Evolutionary conservation across 2,888 invertebrate genomes (phyloP).

Genomic region (Harpalus rufipes): DNA sequence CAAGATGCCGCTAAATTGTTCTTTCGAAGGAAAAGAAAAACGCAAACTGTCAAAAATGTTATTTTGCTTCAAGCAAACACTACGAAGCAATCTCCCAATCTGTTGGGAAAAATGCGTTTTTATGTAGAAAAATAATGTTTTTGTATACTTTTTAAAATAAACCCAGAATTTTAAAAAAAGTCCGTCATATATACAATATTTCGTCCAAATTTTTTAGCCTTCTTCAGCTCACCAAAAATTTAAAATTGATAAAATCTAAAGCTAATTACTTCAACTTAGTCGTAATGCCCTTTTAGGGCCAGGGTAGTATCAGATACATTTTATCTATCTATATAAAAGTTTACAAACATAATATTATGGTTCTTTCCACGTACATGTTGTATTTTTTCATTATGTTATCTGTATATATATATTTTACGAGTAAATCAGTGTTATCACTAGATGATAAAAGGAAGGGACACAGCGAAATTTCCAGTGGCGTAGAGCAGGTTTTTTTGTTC

Average conservation of each 20-base stretch:
- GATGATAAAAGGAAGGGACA: constrained; percentile 61
- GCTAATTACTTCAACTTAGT: constrained; percentile 68
- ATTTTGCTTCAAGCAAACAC: too few relatives aligned
- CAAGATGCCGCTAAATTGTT: too few relatives aligned
- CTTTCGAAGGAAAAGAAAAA: too few relatives aligned
- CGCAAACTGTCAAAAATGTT: too few relatives aligned
- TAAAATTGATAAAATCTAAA: constrained; percentile 70
- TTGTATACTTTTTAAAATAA: too few relatives aligned
- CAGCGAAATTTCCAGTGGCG: constrained; percentile 47
- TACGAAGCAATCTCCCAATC: too few relatives aligned
- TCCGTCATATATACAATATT: too few relatives aligned
- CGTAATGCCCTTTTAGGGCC: not conserved
- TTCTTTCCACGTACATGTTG: constrained; percentile 74
- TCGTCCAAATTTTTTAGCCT: not conserved
- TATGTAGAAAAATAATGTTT: too few relatives aligned
- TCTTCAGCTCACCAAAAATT: constrained; percentile 70
- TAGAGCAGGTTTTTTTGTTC: not conserved
- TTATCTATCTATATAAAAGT: constrained; percentile 64
- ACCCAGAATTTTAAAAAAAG: too few relatives aligned
- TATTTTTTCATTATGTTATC: constrained; percentile 78
- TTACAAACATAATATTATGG: constrained; percentile 65
- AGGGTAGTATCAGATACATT: constrained; percentile 45
- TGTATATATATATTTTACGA: constrained; percentile 75
- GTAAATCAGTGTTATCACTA: constrained; percentile 77
- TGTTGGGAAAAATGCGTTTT: too few relatives aligned